Conservation (phyloP, 2,888 invertebrate species). For the Hylaea fasciaria region DNA sequence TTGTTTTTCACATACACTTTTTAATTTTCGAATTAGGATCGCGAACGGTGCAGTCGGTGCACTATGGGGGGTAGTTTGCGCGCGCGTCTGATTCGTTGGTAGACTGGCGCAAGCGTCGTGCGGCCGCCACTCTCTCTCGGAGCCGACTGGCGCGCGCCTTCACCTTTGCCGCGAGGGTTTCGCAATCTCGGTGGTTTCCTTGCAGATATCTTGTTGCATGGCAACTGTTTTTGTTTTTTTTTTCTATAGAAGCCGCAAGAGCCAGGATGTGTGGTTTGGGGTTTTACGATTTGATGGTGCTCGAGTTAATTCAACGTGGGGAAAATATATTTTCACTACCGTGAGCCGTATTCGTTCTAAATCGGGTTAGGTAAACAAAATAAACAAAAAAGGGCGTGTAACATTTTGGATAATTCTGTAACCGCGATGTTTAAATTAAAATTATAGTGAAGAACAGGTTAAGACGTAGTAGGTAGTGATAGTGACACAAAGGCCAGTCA, state of each 20-base stretch:
- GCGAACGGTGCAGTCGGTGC: constrained; percentile 56
- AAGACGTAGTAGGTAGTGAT: too few relatives aligned
- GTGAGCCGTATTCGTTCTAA: constrained; percentile 12
- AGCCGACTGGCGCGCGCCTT: constrained; percentile 77
- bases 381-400: too few relatives aligned
- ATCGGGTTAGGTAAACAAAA: too few relatives aligned
- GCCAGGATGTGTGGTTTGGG: constrained; percentile 39
- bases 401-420: too few relatives aligned
- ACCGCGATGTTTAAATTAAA: too few relatives aligned
- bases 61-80: constrained; percentile 55
- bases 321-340: constrained; percentile 17
- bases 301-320: constrained; percentile 13
- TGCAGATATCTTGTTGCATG: constrained; percentile 81
- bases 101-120: constrained; percentile 64
- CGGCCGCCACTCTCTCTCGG: constrained; percentile 72
- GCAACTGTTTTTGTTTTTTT: constrained; percentile 71
- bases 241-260: constrained; percentile 40
- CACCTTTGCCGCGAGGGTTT: constrained; percentile 73
- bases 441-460: too few relatives aligned
- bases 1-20: constrained; percentile 58
- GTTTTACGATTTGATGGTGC: constrained; percentile 33
- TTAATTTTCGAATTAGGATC: constrained; percentile 53
- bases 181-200: constrained; percentile 77
- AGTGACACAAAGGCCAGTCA: too few relatives aligned
- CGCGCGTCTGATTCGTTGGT: constrained; percentile 51